These are phyloP conservation scores for Ceratina calcarata DNA, from an alignment of 1,140 invertebrate species.

Conservation along the genomic window DNA sequence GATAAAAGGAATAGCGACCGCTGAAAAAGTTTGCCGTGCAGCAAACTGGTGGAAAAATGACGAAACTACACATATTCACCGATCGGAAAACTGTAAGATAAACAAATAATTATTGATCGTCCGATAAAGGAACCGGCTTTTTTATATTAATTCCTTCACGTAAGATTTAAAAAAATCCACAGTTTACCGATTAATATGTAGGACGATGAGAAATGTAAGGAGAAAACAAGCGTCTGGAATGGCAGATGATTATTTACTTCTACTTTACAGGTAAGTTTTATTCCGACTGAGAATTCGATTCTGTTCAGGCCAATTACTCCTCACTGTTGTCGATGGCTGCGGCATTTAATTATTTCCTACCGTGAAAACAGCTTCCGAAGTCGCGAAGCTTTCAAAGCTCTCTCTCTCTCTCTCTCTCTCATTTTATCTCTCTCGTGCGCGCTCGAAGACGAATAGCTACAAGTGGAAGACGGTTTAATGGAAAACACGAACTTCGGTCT, in stretches of 20 bases:
- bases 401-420: not conserved
- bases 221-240: too few relatives aligned
- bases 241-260: too few relatives aligned
- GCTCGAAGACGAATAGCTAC: not conserved
- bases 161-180: too few relatives aligned
- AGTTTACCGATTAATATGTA: too few relatives aligned
- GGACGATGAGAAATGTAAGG: too few relatives aligned
- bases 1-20: not conserved
- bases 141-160: too few relatives aligned
- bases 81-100: slow-evolving; percentile 1
- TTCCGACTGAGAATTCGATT: not conserved
- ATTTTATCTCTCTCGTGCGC: too few relatives aligned
- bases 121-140: too few relatives aligned
- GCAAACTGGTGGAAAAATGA: not conserved
- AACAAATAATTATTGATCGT: not conserved
- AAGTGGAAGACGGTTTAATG: slow-evolving; percentile 15
- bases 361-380: not conserved
- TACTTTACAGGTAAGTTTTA: too few relatives aligned
- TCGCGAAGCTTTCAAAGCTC: not conserved
- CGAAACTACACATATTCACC: not conserved
- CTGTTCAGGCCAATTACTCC: not conserved
- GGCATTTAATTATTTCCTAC: slow-evolving; percentile 37
- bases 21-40: not conserved
- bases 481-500: not conserved
- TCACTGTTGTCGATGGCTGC: not conserved